Evolutionary conservation across 2,113 vertebrate species (phyloP).

Genomic region (Opisthocomus hoazin): DNA sequence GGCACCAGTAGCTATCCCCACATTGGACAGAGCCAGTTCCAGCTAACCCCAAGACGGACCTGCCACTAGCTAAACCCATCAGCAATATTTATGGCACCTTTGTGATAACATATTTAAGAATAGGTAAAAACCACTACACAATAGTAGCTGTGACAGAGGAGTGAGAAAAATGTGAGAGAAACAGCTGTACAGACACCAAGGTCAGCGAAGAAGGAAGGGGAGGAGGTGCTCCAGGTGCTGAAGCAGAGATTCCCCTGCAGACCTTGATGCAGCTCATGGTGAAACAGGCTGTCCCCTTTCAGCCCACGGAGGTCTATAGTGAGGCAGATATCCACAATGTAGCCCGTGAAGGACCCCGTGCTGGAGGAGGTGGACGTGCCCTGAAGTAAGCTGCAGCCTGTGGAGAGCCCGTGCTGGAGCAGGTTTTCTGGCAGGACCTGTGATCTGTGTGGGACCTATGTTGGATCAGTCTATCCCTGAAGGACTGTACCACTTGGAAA

Average conservation of each 20-base stretch:
- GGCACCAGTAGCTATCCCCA: neutral
- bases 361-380: neutral
- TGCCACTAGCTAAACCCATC: neutral
- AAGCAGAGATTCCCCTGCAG: neutral
- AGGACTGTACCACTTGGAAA: neutral
- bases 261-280: neutral
- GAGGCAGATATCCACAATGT: neutral
- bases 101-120: neutral
- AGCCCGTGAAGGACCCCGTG: neutral
- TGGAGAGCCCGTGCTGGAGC: fast-evolving
- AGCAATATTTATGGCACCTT: fast-evolving
- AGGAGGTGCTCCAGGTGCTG: fast-evolving
- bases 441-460: neutral
- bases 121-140: neutral
- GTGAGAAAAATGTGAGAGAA: neutral
- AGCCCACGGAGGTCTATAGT: neutral
- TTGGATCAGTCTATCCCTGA: neutral
- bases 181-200: neutral
- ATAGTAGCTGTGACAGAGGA: neutral
- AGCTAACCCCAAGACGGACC: neutral
- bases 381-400: neutral
- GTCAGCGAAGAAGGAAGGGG: neutral
- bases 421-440: neutral
- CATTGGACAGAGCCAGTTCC: neutral
- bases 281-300: neutral